A percentile compares a stretch with the other conserved stretches of the same genome.
Conservation (phyloP, 30 jellyfish, hydroid and myxozoan genomes). For the Hydra vulgaris region DNA sequence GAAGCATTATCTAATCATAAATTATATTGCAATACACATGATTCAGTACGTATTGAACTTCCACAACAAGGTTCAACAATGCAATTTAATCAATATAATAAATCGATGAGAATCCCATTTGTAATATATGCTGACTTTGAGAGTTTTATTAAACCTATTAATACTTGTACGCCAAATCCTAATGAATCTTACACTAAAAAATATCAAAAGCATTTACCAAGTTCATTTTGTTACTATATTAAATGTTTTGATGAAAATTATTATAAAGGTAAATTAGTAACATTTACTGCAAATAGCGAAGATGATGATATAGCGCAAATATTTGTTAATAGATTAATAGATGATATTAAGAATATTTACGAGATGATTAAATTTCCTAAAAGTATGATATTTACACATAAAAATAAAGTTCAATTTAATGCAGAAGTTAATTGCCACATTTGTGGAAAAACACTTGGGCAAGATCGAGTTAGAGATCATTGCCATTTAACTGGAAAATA, state of each 20-base stretch:
- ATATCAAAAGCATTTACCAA: constrained; percentile 1
- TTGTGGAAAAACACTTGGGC: not conserved
- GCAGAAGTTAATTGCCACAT: not conserved
- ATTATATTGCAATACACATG: constrained; percentile 7
- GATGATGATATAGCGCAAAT: not conserved
- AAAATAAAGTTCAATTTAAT: not conserved
- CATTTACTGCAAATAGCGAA: not conserved
- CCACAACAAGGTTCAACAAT: too few species aligned
- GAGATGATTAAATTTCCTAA: not conserved
- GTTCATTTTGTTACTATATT: not conserved
- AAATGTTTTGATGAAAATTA: not conserved
- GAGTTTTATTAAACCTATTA: constrained; percentile 2
- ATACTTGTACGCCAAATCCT: not conserved
- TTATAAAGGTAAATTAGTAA: not conserved
- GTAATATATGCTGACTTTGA: constrained; percentile 33
- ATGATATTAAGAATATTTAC: not conserved
- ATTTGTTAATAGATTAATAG: not conserved
- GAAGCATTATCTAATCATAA: constrained; percentile 2
- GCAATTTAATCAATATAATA: not conserved
- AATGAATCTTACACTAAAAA: not conserved
- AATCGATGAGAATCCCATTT: constrained; percentile 12
- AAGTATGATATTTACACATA: not conserved
- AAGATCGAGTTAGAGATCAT: constrained; percentile 33
- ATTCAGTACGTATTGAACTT: constrained; percentile 12
- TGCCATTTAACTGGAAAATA: constrained; percentile 36